Conservation (phyloP, 2,113 vertebrate genomes). For the Arvicanthis niloticus region DNA sequence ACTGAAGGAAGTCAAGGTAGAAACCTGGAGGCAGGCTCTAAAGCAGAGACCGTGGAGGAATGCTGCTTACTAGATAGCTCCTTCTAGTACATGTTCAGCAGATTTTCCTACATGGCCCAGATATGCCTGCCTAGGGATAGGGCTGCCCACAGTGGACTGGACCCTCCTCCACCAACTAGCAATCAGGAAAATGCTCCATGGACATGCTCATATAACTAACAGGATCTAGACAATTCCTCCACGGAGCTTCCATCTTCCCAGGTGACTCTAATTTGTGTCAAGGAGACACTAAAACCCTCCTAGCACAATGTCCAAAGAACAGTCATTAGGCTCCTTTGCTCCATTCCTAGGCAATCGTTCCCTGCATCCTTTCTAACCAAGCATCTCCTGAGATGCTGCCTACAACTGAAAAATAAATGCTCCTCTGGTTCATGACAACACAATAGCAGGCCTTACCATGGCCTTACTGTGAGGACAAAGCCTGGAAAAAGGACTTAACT, state of each 20-base stretch:
- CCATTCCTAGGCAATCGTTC: background rate
- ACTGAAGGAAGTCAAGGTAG: background rate
- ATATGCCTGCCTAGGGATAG: background rate
- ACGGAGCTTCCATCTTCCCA: background rate
- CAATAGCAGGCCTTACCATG: background rate
- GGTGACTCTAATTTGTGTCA: background rate
- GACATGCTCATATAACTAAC: background rate
- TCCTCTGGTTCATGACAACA: background rate
- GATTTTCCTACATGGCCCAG: background rate
- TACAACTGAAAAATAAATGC: background rate
- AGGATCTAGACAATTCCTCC: background rate
- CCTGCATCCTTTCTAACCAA: background rate
- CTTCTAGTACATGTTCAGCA: background rate
- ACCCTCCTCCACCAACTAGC: background rate
- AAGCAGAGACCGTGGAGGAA: background rate
- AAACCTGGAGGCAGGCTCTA: background rate
- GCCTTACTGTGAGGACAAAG: background rate
- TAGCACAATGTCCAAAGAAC: background rate
- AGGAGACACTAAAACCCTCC: background rate
- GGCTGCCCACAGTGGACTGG: background rate
- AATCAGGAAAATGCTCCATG: background rate
- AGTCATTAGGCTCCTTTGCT: fast-evolving
- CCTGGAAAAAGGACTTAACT: background rate
- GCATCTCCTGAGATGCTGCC: background rate
- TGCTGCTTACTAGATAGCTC: background rate